Conservation (phyloP, 2,113 vertebrate genomes). For the Microtus ochrogaster region DNA sequence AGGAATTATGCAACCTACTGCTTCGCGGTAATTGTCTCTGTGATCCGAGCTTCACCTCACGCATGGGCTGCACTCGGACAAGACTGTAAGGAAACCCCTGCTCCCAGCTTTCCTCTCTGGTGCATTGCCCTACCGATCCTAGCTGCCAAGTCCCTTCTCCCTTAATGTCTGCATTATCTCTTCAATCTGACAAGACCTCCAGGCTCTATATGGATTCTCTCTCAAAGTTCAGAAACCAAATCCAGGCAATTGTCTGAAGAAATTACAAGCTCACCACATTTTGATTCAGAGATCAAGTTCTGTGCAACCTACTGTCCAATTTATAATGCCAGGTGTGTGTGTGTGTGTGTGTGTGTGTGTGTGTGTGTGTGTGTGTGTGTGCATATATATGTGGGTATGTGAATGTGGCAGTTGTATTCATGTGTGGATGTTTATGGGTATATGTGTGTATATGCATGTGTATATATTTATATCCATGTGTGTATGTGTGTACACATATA, state of each 20-base stretch:
- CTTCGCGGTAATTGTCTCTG: constrained; percentile 1
- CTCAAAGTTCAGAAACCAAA: not conserved
- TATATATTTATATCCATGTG: not conserved
- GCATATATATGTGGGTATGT: not conserved
- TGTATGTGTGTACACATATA: not conserved
- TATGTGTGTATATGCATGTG: not conserved
- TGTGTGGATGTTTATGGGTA: not conserved
- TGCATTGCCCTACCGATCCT: not conserved
- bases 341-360: not conserved
- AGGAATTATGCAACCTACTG: constrained; percentile 34
- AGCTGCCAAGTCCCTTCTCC: not conserved
- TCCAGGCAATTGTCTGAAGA: not conserved
- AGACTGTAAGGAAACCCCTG: not conserved
- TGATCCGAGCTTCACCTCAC: not conserved
- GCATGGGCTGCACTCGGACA: not conserved
- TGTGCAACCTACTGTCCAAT: not conserved
- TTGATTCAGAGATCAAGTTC: not conserved
- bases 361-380: not conserved
- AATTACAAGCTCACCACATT: constrained; percentile 5
- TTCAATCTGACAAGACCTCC: not conserved
- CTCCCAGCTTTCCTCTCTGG: constrained; percentile 29
- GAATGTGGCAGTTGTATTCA: not conserved
- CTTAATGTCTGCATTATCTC: not conserved
- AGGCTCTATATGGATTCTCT: not conserved
- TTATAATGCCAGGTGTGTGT: not conserved